phyloP scores from a whole-genome alignment of 1,140 invertebrate genomes.

The Cyclargus thomasi region DNA sequence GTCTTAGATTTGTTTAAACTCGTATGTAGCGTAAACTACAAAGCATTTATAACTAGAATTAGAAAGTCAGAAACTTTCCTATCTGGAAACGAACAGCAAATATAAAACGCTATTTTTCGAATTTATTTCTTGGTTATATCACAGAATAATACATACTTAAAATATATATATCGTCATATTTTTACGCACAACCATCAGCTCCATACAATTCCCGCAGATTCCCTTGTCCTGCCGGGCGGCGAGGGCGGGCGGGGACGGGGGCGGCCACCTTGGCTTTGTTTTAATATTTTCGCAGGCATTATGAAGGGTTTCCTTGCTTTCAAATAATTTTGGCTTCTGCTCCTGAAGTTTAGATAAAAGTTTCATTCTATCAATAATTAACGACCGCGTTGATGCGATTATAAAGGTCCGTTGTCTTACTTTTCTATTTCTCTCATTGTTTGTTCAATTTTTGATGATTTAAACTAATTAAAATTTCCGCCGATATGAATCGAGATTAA shows the following conservation, averaged over 20 bases:
- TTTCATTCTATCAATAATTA: constrained; percentile 76
- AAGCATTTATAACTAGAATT: too few relatives aligned
- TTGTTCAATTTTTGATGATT: constrained; percentile 15
- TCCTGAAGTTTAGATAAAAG: constrained; percentile 75
- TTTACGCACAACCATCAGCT: constrained; percentile 29
- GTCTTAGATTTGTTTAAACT: too few relatives aligned
- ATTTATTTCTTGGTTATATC: too few relatives aligned
- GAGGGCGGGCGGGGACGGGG: constrained; percentile 25
- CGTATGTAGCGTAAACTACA: too few relatives aligned
- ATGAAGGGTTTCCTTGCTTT: constrained; percentile 73
- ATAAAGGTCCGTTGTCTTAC: constrained; percentile 47
- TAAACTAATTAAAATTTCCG: neutral
- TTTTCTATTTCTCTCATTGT: constrained; percentile 19
- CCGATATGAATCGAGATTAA: neutral
- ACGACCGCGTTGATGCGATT: constrained; percentile 69
- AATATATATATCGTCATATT: too few relatives aligned
- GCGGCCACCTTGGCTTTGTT: constrained; percentile 71
- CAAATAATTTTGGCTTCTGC: constrained; percentile 74
- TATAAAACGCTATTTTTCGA: too few relatives aligned
- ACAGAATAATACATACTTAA: too few relatives aligned
- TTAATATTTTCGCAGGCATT: constrained; percentile 75
- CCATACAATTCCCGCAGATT: constrained; percentile 40
- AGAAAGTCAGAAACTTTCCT: too few relatives aligned
- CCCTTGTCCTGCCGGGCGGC: constrained; percentile 51
- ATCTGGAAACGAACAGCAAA: too few relatives aligned